A percentile compares a stretch with the other conserved stretches of the same genome.
phyloP scores from a whole-genome alignment of 2,797 vertebrate genomes.

The Protonibea diacanthus region DNA sequence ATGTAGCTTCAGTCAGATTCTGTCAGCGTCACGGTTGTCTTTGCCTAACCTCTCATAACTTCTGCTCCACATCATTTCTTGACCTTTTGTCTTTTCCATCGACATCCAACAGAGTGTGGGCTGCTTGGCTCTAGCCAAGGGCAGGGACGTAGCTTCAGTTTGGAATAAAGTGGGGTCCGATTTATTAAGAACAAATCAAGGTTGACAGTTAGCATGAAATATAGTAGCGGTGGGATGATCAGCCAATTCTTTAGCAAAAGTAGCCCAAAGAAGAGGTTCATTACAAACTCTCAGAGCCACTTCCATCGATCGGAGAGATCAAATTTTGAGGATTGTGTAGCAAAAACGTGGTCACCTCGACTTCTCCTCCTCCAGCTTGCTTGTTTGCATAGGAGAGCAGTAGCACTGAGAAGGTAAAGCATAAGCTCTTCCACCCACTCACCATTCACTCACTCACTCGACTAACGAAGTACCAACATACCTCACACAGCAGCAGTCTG shows the following conservation, averaged over 20 bases:
- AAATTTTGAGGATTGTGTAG: neutral
- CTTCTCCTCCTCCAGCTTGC: neutral
- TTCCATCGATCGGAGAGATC: neutral
- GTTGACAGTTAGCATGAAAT: neutral
- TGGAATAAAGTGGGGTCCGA: neutral
- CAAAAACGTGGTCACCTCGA: neutral
- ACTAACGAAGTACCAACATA: slow-evolving; percentile 18
- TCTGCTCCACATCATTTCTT: neutral
- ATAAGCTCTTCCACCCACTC: neutral
- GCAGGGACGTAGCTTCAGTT: neutral
- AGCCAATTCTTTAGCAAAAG: neutral
- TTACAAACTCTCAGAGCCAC: neutral
- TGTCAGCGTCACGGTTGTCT: neutral
- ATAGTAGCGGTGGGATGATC: neutral
- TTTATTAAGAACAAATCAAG: neutral
- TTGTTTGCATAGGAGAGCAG: neutral
- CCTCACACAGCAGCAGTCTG: slow-evolving; percentile 11
- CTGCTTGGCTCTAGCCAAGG: neutral
- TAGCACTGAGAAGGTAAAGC: neutral
- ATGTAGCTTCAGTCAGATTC: neutral
- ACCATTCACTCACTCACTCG: neutral
- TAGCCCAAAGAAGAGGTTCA: neutral
- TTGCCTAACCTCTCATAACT: neutral
- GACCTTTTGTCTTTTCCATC: neutral
- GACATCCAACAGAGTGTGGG: neutral